These are phyloP conservation scores for Stichopus chloronotus DNA, from an alignment of 35 echinoderm and acorn worm species.

Conservation along the genomic window DNA sequence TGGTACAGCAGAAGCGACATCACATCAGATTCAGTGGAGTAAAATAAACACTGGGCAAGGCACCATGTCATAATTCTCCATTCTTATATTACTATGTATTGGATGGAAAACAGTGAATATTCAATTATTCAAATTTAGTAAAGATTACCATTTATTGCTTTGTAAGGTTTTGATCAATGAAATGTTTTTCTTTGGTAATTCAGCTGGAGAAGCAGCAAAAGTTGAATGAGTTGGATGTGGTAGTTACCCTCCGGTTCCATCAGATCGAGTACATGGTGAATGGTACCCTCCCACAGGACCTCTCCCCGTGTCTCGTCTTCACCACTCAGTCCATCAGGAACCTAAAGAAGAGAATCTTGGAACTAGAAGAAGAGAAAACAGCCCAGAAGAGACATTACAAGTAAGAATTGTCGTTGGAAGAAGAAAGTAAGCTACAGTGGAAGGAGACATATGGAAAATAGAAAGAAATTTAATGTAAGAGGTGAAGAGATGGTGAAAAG, in stretches of 20 bases:
- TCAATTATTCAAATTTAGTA: too few species aligned
- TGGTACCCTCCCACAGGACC: conserved; percentile 85
- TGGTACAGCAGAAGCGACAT: too few species aligned
- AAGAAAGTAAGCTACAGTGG: neutral
- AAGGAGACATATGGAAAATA: too few species aligned
- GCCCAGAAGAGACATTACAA: conserved; percentile 93
- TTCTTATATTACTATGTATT: too few species aligned
- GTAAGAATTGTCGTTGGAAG: neutral
- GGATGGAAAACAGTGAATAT: too few species aligned
- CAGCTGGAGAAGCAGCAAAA: conserved; percentile 99
- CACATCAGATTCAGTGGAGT: too few species aligned
- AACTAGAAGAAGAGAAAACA: conserved; percentile 92
- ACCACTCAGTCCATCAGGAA: conserved; percentile 73
- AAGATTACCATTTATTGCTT: too few species aligned
- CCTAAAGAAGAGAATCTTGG: conserved; percentile 80
- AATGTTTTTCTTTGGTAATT: too few species aligned
- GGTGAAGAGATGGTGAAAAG: neutral
- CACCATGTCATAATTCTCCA: too few species aligned
- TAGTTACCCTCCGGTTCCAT: conserved; percentile 85
- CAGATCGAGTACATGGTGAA: conserved; percentile 98
- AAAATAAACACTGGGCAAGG: too few species aligned
- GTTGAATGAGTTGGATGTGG: conserved; percentile 90
- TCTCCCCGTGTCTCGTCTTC: conserved; percentile 84
- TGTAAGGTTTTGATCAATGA: too few species aligned
- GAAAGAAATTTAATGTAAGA: too few species aligned